Base-by-base conservation (phyloP, 2,113 vertebrate genomes). In the Pogonocichla stellata region DNA sequence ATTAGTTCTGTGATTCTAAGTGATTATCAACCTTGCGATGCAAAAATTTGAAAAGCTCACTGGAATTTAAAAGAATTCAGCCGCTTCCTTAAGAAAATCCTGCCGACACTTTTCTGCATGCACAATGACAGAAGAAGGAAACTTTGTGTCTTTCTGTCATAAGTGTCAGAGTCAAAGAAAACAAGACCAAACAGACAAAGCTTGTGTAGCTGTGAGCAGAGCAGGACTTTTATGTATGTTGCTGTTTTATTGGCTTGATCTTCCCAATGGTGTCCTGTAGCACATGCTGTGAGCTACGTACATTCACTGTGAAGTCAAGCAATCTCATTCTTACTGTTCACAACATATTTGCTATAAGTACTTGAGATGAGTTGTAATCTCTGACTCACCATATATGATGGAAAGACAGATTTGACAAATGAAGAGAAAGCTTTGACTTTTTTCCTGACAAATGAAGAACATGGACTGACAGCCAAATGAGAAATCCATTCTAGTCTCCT, bases 371-470 rank as follows among this genome's bases (percentile, higher is more conserved):
- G 80, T 31, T 91, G 86, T 85, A 91, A 95, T 84, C 66, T 95
- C 80, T 93, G 91, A 84, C 58, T 88, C 86, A 67, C 64, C 65
- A 28, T 36, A 80, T 71, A 77, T 74, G 90, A 95, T 67, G 51
- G 86, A 94, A 96, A 87, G 88, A 85, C 67, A 92, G 94, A 87
- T 80, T 47, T 97, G 96, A 97, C 88, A 97, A 96, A 97, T 96
- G 92, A 95, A 93, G 88, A 92, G 84, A 24, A 25, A 85, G 86
- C 67, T 94, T 88, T 7, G 38, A 77, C 80, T 88, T 95, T 95
- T 95, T 90, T 87, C 78, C 82, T 95, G 93, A 95, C 92, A 95
- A 95, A 95, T 89, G 90, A 95, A 94, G 92, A 95, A 95, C 86
- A 78, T 1, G 5, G 80, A 95, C 66, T 95, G 95, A 94, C 96